These are phyloP conservation scores for Aeoliscus strigatus DNA, from an alignment of 2,797 vertebrate species.

Conservation along the genomic window DNA sequence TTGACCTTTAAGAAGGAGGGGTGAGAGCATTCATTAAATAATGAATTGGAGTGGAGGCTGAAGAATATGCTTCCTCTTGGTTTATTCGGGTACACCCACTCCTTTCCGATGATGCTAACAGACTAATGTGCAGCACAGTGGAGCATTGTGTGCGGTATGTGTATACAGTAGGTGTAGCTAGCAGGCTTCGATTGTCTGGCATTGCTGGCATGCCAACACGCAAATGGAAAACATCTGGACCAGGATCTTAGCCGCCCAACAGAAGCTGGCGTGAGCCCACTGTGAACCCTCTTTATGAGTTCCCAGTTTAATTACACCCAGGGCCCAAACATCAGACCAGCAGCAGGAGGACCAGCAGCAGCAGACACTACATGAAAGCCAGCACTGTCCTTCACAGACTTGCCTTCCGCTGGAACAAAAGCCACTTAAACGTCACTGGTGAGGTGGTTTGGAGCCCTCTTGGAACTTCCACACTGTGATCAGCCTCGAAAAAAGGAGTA, in stretches of 20 bases:
- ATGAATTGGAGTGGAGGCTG: no score
- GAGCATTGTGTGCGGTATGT: conserved; percentile 25
- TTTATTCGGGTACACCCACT: not conserved
- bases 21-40: no score
- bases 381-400: conserved; percentile 34
- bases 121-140: conserved; percentile 31
- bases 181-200: no score
- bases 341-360: conserved; percentile 50
- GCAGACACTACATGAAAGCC: conserved; percentile 48
- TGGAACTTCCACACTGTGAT: conserved; percentile 50
- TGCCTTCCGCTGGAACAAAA: conserved; percentile 41
- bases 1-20: no score
- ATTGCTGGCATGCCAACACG: conserved; percentile 54
- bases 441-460: conserved; percentile 17
- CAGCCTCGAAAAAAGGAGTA: conserved; percentile 32
- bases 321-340: conserved; percentile 38
- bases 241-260: conserved; percentile 40
- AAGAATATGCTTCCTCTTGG: no score
- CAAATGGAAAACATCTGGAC: conserved; percentile 71
- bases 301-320: conserved; percentile 57
- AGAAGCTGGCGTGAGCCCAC: conserved; percentile 49
- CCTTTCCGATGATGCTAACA: conserved; percentile 16
- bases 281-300: conserved; percentile 56
- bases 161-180: conserved; percentile 48
- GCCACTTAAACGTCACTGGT: conserved; percentile 58